Conservation (phyloP, 1,140 invertebrate species). For the Habropoda laboriosa region DNA sequence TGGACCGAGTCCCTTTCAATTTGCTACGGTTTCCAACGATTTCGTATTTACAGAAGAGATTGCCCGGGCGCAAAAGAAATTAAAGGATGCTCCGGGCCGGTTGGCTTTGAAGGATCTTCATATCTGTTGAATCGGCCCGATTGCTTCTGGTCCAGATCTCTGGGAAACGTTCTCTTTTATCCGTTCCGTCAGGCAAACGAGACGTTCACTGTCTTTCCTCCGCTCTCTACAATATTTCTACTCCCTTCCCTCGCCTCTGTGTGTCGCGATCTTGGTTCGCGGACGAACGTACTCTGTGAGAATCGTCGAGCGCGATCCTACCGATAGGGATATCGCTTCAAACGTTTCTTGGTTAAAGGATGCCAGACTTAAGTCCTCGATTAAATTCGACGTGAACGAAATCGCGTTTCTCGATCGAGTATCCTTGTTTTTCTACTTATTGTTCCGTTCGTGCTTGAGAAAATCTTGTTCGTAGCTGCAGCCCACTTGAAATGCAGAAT, state of each 20-base stretch:
- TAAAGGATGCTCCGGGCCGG: constrained; percentile 31
- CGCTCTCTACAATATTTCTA: constrained; percentile 17
- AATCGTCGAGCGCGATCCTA: constrained; percentile 5
- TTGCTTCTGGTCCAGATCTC: constrained; percentile 51
- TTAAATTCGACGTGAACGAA: constrained; percentile 50
- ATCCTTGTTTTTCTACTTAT: background rate
- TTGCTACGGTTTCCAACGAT: constrained; percentile 23
- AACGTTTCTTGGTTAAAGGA: constrained; percentile 20
- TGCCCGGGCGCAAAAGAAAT: constrained; percentile 46
- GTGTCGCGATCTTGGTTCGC: background rate
- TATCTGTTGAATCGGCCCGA: constrained; percentile 46
- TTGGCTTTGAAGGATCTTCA: constrained; percentile 50
- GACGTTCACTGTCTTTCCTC: constrained; percentile 24
- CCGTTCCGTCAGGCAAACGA: constrained; percentile 51
- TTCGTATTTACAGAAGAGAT: constrained; percentile 54
- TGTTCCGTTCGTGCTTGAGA: background rate
- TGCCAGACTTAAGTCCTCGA: constrained; percentile 32
- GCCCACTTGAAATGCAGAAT: background rate
- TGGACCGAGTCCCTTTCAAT: constrained; percentile 30
- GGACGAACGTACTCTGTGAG: constrained; percentile 15
- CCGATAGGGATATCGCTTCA: constrained; percentile 17
- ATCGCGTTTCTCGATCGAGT: constrained; percentile 8
- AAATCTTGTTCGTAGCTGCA: background rate
- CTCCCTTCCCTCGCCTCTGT: background rate
- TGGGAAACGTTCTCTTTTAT: constrained; percentile 56